Conservation (phyloP, 2,888 invertebrate genomes). For the Ferrisia virgata region DNA sequence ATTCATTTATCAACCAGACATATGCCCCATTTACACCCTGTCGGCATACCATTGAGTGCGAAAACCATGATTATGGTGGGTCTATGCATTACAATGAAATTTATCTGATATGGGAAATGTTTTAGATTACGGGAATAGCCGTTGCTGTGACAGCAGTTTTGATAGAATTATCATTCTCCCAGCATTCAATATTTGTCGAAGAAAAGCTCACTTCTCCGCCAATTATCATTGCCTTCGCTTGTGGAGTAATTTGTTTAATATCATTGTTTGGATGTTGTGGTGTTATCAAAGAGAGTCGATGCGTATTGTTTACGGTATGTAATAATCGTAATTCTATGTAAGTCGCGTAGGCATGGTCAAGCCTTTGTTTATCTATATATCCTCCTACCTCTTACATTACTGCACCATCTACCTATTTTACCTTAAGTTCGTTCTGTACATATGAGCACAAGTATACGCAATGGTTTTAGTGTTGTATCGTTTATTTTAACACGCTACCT, state of each 20-base stretch:
- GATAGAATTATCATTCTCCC: background rate
- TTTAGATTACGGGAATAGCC: slow-evolving; percentile 24
- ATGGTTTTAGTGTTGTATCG: too few relatives aligned
- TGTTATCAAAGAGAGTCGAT: slow-evolving; percentile 39
- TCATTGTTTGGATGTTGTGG: slow-evolving; percentile 43
- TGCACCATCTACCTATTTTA: too few relatives aligned
- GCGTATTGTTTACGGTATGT: slow-evolving; percentile 9
- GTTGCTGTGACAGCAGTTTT: slow-evolving; percentile 28
- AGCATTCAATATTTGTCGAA: slow-evolving; percentile 13
- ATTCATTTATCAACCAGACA: too few relatives aligned
- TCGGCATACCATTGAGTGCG: too few relatives aligned
- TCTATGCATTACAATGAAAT: background rate
- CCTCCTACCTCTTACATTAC: background rate
- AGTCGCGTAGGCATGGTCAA: too few relatives aligned
- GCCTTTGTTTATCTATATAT: background rate
- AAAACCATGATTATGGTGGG: too few relatives aligned
- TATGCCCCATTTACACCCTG: too few relatives aligned
- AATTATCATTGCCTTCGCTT: slow-evolving; percentile 24
- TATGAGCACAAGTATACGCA: too few relatives aligned
- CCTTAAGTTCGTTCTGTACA: too few relatives aligned
- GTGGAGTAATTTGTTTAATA: slow-evolving; percentile 12
- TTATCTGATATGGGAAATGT: background rate
- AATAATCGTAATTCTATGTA: too few relatives aligned
- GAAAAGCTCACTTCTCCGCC: slow-evolving; percentile 30
- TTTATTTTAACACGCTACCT: too few relatives aligned